Percentiles rank a stretch among this genome's conserved stretches.
Conservation (phyloP, 1,140 invertebrate genomes). For the Trypoxylus dichotomus region DNA sequence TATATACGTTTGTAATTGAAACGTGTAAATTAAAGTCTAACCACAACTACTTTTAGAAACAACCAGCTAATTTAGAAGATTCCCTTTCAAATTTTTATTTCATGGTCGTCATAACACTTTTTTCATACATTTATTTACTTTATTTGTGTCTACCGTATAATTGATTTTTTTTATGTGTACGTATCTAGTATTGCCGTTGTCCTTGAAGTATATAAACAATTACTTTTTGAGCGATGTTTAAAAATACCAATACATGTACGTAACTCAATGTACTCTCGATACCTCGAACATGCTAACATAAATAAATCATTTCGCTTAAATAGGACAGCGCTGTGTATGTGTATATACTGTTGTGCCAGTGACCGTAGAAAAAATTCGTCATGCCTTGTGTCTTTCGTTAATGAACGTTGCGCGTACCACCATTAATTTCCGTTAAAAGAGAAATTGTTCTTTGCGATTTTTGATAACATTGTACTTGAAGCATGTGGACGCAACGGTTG, state of each 20-base stretch:
- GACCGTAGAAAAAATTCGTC: constrained; percentile 6
- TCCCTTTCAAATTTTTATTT: neutral
- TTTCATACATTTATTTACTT: neutral
- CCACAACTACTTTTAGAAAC: too few relatives aligned
- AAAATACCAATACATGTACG: neutral
- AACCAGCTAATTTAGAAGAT: too few relatives aligned
- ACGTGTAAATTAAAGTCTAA: too few relatives aligned
- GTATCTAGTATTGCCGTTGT: neutral
- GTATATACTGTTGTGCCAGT: neutral
- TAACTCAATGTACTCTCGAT: neutral
- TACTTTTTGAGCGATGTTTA: neutral
- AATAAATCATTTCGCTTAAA: neutral
- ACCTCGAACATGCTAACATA: neutral
- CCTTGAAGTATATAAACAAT: neutral
- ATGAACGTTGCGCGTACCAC: neutral
- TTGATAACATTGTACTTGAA: constrained; percentile 3
- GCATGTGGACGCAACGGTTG: neutral
- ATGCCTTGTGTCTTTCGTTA: neutral
- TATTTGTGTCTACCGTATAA: neutral
- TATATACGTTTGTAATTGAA: too few relatives aligned
- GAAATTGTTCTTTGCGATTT: neutral
- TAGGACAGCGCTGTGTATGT: constrained; percentile 4
- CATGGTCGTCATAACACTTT: neutral
- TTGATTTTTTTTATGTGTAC: neutral
- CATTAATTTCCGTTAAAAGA: neutral